Base-by-base conservation (phyloP, 2,113 vertebrate species). In the Crypturellus undulatus region DNA sequence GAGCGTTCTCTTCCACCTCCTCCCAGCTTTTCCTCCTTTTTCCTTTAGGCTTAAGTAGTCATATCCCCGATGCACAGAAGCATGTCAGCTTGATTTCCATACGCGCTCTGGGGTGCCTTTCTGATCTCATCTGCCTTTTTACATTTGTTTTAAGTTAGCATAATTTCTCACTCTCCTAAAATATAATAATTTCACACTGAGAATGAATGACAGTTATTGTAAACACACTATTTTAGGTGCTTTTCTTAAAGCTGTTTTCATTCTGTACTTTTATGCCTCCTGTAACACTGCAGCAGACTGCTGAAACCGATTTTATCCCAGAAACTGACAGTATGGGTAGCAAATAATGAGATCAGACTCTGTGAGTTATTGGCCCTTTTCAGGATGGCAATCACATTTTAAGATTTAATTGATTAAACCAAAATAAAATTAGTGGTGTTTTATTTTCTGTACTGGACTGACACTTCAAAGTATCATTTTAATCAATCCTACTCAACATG, bases 191-290 rank as follows among this genome's bases (percentile, higher is more conserved):
- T 90, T 94, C 73, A 56, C 65, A 32, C 73, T 92, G 82, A 77
- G 90, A 94, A 84, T 90, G 88, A 95, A 67, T 94, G 79, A 63
- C 80, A 92, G 81, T 79, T 91, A 78, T 19, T 69, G 75, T 90
- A 92, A 95, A 84, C 62, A 58, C 67, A 75, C 67, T 94, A 54
- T 79, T 90, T 87, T 70, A 89, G 86, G 47, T 75, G 21, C 45
- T 93, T 94, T 94, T 72, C 73, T 85, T 89, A 64, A 94, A 94
- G 43, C 24, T 83, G 63, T 71, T 81, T 81, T 69, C 54, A 4
- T 1, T 71, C 59, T 65, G 10, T 95, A 19, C 28, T 82, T 19
- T 62, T 86, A 38, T 20, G 43, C 56, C 52, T 88, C 60, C 36
- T 87, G 34, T 73, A 77, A 58, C 1, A 15, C 62, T 94, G 52